Evolutionary conservation across 1,140 invertebrate species (phyloP), one percentile per base, ranked within the genome.

Genomic region (Drosophila lowei): DNA sequence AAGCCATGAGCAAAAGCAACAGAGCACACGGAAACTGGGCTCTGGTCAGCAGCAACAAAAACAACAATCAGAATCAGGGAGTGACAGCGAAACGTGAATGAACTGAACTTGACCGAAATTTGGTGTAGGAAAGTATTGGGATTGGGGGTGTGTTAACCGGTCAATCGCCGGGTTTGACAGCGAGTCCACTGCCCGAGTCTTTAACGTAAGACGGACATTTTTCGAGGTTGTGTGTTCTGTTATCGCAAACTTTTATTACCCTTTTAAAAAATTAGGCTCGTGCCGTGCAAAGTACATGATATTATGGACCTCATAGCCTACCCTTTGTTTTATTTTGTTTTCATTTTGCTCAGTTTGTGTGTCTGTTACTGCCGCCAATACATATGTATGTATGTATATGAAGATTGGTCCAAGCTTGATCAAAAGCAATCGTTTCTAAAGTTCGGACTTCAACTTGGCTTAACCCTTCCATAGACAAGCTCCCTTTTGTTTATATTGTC

Each of bases 201-300:
- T 42, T 23, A 56, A 54, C 34, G 30, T 16, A 30, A 48, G 47
- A 47, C 54, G 49, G 60, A 55, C 60, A 42, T 63, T 41, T 54
- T 48, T 25, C n/a, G 41, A 28, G 54, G 21, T 28, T 15, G 42
- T 60, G 44, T 55, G 49, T 50, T 58, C 16, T 68, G 65, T 68
- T 68, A 61, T 68, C 65, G 50, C 57, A 61, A 68, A 61, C 60
- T 50, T 67, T 55, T 61, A 61, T 68, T 58, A 68, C 65, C 57
- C 54, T 68, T 50, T 68, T 61, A 61, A 61, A 68, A 61, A 68
- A 47, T 68, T 54, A 53, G 65, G 57, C 65, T 57, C 65, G 57
- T 61, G 57, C 65, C 52, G 47, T 42, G 41, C 50, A 44, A 42
- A 56, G 11, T 43, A 16, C 18, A 15, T 16, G 13, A 16, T 48